phyloP scores from a whole-genome alignment of 2,888 invertebrate species.

The Drosophila helvetica region DNA sequence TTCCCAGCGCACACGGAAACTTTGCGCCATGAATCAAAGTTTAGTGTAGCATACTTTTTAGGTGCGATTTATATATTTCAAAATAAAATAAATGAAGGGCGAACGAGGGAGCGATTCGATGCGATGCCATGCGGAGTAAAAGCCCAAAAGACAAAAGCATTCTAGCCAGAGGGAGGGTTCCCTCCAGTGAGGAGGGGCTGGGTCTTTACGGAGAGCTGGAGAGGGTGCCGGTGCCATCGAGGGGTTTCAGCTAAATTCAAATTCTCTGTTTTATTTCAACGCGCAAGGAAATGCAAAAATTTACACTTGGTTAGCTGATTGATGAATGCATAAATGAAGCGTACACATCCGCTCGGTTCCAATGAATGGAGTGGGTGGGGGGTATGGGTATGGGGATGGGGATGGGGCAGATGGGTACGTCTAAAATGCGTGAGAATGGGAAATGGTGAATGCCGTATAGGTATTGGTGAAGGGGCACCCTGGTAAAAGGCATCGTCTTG shows the following conservation, averaged over 20 bases:
- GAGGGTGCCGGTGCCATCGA: neutral
- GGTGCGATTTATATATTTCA: constrained; percentile 81
- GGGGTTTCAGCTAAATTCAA: constrained; percentile 62
- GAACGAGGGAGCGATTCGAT: constrained; percentile 49
- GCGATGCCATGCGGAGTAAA: constrained; percentile 20
- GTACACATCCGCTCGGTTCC: constrained; percentile 72
- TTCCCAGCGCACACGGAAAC: constrained; percentile 77
- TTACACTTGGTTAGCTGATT: constrained; percentile 82
- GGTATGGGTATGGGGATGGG: neutral
- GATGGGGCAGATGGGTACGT: too few species aligned
- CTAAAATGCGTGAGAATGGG: constrained; percentile 1
- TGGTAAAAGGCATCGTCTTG: constrained; percentile 23
- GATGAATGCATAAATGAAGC: constrained; percentile 82
- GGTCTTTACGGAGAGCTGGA: constrained; percentile 11
- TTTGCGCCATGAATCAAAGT: constrained; percentile 80
- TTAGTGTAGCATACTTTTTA: constrained; percentile 79
- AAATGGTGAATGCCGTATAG: neutral
- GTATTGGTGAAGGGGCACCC: neutral
- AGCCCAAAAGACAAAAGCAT: constrained; percentile 70
- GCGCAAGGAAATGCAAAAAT: constrained; percentile 79
- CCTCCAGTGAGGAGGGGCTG: constrained; percentile 8
- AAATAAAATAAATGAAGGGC: constrained; percentile 82
- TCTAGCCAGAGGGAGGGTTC: constrained; percentile 38
- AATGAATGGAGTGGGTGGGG: constrained; percentile 4
- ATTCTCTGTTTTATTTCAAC: constrained; percentile 77